These are phyloP conservation scores for Pycnomerus fuliginosus DNA, from an alignment of 2,888 invertebrate species.

Conservation along the genomic window DNA sequence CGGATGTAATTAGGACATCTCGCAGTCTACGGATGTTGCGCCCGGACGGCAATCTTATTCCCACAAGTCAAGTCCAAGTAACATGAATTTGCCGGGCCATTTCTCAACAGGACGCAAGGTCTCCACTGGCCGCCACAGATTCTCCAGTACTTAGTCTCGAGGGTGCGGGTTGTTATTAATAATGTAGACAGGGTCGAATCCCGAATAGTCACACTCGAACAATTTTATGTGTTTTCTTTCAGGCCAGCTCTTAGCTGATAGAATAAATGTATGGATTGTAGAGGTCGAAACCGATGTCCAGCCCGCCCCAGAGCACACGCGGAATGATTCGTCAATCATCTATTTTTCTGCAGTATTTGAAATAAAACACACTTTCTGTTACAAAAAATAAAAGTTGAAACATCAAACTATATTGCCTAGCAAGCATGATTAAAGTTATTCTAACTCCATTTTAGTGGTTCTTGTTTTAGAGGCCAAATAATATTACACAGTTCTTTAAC, in stretches of 20 bases:
- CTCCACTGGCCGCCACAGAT: conserved; percentile 36
- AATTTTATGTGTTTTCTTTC: conserved; percentile 35
- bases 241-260: conserved; percentile 36
- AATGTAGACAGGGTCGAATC: conserved; percentile 38
- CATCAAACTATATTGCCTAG: too few species aligned
- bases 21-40: conserved; percentile 29
- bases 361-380: too few species aligned
- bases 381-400: too few species aligned
- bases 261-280: conserved; percentile 30
- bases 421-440: too few species aligned
- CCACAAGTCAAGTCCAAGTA: conserved; percentile 39
- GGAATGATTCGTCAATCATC: too few species aligned
- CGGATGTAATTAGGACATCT: conserved; percentile 39
- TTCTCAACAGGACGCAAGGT: conserved; percentile 42
- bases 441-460: too few species aligned
- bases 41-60: conserved; percentile 35
- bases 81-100: conserved; percentile 46
- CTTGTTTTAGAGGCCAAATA: too few species aligned
- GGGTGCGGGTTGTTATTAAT: conserved; percentile 40
- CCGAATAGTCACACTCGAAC: conserved; percentile 35
- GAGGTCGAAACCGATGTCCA: too few species aligned
- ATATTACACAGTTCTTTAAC: too few species aligned
- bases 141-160: conserved; percentile 33
- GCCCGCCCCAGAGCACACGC: too few species aligned
- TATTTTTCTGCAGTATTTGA: too few species aligned